A percentile compares a stretch with the other conserved stretches of the same genome.
phyloP scores from a whole-genome alignment of 2,797 vertebrate species.

The Anguilla marmorata region DNA sequence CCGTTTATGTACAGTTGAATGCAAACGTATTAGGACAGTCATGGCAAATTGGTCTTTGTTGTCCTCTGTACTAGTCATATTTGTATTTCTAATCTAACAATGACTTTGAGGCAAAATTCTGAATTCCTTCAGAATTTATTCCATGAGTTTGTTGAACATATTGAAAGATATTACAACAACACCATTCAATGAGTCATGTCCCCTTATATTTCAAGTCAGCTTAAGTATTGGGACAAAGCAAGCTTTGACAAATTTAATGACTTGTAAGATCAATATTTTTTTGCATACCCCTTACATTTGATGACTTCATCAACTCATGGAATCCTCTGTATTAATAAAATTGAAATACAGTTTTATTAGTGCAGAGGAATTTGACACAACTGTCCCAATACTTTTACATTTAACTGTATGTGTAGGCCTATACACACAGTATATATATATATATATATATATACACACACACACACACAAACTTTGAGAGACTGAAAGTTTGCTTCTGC shows the following conservation, averaged over 20 bases:
- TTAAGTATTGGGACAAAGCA: too few species aligned
- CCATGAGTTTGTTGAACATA: neutral
- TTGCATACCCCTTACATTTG: too few species aligned
- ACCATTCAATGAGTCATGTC: neutral
- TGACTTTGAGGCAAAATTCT: too few species aligned
- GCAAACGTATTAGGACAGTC: neutral
- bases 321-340: too few species aligned
- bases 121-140: neutral
- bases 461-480: constrained; percentile 17
- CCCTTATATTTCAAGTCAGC: too few species aligned
- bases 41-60: neutral
- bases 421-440: neutral
- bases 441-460: constrained; percentile 26
- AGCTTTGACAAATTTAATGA: too few species aligned
- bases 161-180: neutral
- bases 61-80: neutral
- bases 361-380: too few species aligned
- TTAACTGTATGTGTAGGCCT: neutral
- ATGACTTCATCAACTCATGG: too few species aligned
- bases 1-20: neutral
- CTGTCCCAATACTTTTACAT: too few species aligned
- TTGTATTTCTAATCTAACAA: neutral
- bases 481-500: neutral
- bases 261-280: too few species aligned
- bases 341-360: too few species aligned